Evolutionary conservation across 2,888 invertebrate genomes (phyloP), one percentile per base, ranked within the genome.

Genomic region (Scelioninae gen. 1): DNA sequence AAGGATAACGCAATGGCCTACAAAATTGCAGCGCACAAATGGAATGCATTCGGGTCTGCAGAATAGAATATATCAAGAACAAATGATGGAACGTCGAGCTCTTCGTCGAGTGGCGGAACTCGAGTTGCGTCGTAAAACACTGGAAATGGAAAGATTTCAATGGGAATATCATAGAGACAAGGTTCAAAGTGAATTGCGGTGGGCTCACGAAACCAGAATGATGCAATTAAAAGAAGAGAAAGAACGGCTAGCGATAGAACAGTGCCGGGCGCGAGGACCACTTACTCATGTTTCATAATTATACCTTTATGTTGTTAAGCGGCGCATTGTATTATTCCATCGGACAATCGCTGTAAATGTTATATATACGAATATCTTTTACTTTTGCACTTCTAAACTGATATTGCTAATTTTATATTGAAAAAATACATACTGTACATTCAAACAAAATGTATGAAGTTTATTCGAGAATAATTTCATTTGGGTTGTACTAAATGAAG

Each of bases 191-290:
- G 89, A 90, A 69, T 32, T 88, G 56, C 84, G 87, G 51, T 89
- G 89, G 85, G 88, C 88, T 23, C 88, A 90, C 65, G 90, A 90
- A 74, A 86, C 83, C 60, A 84, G 88, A 4, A 89, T 90, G 87
- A 90, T 91, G 89, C 87, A 91, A 81, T 63, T 89, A n/a, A 86
- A 86, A 58, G 90, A 91, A 71, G 88, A 90, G 51, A 85, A 85
- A 13, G 89, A 89, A 83, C 86, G 84, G 43, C 86, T 88, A 38
- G 84, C 86, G 29, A 87, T 88, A 31, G 86, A 89, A 69, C 86
- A 87, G 77, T 85, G 56, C 84, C 86, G 86, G 77, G 74, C 84
- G 45, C 47, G 84, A 62, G 53, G 63, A 65, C 51, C 69, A 55
- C 29, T 65, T 53, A 53, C 72, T 49, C 72, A 40, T 38, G 56